Percentiles rank a stretch among this genome's conserved stretches.
Evolutionary conservation across 1,140 invertebrate genomes (phyloP).

Genomic region (Goniozus legneri): DNA sequence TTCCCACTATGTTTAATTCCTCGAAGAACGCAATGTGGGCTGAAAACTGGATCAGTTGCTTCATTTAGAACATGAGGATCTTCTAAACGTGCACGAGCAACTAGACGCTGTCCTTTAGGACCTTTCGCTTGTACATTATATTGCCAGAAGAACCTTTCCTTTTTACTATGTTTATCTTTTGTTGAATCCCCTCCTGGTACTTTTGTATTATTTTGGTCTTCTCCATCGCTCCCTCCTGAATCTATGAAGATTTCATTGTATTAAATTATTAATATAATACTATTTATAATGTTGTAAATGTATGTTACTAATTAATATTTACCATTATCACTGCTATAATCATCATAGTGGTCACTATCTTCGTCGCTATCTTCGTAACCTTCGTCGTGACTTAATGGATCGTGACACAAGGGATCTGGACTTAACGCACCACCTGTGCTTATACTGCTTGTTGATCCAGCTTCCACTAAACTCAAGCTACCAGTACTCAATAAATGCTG

Average conservation of each 20-base stretch:
- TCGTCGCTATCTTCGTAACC: conserved; percentile 67
- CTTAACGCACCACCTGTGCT: conserved; percentile 79
- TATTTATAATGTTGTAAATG: neutral
- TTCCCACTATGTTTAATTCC: conserved; percentile 93
- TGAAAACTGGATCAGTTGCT: conserved; percentile 90
- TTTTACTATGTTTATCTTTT: conserved; percentile 58
- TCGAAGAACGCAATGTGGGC: conserved; percentile 80
- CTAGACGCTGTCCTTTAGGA: conserved; percentile 86
- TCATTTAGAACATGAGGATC: conserved; percentile 91
- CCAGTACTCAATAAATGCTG: conserved; percentile 81
- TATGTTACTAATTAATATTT: conserved; percentile 18
- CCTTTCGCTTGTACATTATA: conserved; percentile 99
- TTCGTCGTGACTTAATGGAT: conserved; percentile 81
- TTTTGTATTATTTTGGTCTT: conserved; percentile 54
- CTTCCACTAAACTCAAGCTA: conserved; percentile 69
- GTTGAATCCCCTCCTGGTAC: conserved; percentile 44
- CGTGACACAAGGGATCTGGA: conserved; percentile 63
- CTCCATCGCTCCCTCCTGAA: conserved; percentile 57
- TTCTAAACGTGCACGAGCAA: conserved; percentile 76
- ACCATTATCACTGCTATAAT: conserved; percentile 78
- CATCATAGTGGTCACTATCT: conserved; percentile 83
- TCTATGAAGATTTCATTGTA: conserved; percentile 10
- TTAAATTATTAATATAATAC: neutral
- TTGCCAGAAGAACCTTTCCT: conserved; percentile 94
- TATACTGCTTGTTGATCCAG: conserved; percentile 81